These are phyloP conservation scores for Cyclophora albipunctata DNA, from an alignment of 2,888 invertebrate genomes.

Conservation along the genomic window DNA sequence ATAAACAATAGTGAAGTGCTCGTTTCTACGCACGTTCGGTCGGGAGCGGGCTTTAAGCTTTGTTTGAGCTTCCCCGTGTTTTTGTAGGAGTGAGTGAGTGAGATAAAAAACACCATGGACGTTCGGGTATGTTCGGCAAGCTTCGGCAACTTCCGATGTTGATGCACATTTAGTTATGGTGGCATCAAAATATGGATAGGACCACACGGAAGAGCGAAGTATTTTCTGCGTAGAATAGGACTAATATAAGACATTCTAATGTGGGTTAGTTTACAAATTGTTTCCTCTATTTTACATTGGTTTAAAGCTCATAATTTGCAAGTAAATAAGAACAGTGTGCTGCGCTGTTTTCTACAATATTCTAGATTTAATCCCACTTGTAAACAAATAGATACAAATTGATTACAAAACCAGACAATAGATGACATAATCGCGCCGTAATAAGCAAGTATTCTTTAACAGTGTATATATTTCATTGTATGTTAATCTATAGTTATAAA, in stretches of 20 bases:
- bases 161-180: conserved; percentile 37
- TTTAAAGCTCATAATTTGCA: too few relatives aligned
- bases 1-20: conserved; percentile 35
- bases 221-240: too few relatives aligned
- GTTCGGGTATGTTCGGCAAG: conserved; percentile 54
- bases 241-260: too few relatives aligned
- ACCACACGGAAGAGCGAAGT: too few relatives aligned
- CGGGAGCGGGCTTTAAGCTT: conserved; percentile 39
- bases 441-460: too few relatives aligned
- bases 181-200: conserved; percentile 36
- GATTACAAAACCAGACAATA: too few relatives aligned
- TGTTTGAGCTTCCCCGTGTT: conserved; percentile 35
- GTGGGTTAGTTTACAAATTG: too few relatives aligned
- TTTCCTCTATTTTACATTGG: too few relatives aligned
- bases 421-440: neutral
- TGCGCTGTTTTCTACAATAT: too few relatives aligned
- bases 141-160: conserved; percentile 33
- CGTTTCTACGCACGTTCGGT: conserved; percentile 25
- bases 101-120: conserved; percentile 60
- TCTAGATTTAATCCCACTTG: too few relatives aligned
- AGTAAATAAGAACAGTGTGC: too few relatives aligned
- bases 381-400: too few relatives aligned
- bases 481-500: conserved; percentile 19
- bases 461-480: conserved; percentile 8
- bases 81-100: conserved; percentile 53